Base-by-base conservation (phyloP, 1,140 invertebrate genomes). In the Eumaeus atala region DNA sequence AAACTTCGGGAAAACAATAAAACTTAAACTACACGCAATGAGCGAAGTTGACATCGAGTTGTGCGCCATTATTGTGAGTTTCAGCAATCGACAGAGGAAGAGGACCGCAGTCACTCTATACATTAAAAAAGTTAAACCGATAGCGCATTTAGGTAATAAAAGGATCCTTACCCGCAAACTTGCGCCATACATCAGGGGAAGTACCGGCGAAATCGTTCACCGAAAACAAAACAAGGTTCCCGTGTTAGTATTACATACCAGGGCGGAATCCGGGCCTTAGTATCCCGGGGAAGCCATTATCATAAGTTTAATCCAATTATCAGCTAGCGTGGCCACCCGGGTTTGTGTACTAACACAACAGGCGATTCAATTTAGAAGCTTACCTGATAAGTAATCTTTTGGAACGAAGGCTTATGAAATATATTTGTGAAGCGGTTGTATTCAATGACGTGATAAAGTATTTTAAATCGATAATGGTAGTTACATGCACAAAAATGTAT, bases 301-400 rank as follows among this genome's bases (percentile, higher is more conserved):
- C 77, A 77, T 80, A 77, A 77, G 65, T 80, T 80, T 72, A 62
- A 69, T 62, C 59, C 56, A 51, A 58, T 69, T 57, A 72, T 61
- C 67, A 40, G 59, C 70, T 71, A 70, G 70, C 70, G 16, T 12
- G 50, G 28, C 35, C 53, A 55, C 50, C 59, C 61, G 56, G 54
- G 49, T 37, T 60, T 64, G 58, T 60, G 56, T 60, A 57, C 55
- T 40, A n/a, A 48, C 10, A 28, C 37, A 38, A 40, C 50, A 28
- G 6, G 21, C 21, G 2, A 28, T 6, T 28, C 21, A 51, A 51
- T 38, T 51, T 14, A 14, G 40, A 44, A 16, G 40, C 40, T 44
- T 9, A 7, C 40, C 40, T 44, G 40, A 44, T 44, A 44, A 44
- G 14, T 44, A 44, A 44, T 44, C 40, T 44, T 14, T 16, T 44